Percentiles rank a stretch among this genome's conserved stretches.
Evolutionary conservation across 2,113 vertebrate species (phyloP).

Genomic region (Cheirogaleus medius): DNA sequence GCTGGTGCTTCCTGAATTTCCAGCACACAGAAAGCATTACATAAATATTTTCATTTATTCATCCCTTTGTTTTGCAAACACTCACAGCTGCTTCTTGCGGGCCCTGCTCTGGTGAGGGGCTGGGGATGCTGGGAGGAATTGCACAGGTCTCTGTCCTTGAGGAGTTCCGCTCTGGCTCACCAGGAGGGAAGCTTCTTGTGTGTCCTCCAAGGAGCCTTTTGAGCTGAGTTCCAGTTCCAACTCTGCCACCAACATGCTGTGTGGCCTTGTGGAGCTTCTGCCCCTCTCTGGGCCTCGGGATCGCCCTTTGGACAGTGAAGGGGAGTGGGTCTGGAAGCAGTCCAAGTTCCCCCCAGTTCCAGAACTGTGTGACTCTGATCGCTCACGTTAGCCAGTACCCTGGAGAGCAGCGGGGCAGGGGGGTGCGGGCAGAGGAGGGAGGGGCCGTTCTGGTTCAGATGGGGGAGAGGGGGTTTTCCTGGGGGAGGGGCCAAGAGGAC

Average conservation of each 20-base stretch:
- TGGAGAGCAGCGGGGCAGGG: neutral
- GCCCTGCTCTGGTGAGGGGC: neutral
- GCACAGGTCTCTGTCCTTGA: neutral
- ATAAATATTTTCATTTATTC: constrained; percentile 63
- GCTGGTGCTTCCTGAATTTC: neutral
- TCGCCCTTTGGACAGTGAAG: neutral
- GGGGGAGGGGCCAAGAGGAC: neutral
- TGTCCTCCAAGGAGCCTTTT: neutral
- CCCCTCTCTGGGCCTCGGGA: neutral
- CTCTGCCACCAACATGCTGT: neutral
- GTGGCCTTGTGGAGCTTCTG: neutral
- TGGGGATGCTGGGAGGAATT: accelerated
- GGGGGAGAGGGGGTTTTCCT: neutral
- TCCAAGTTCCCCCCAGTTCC: neutral
- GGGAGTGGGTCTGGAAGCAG: neutral
- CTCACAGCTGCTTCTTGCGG: neutral
- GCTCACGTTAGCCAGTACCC: accelerated
- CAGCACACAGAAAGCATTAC: neutral
- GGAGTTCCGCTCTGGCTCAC: neutral
- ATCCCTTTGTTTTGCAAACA: neutral
- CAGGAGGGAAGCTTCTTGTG: neutral
- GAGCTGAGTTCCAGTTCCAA: neutral
- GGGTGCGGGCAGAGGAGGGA: neutral
- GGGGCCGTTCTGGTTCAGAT: neutral
- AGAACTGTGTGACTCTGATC: neutral